Evolutionary conservation across 2,888 invertebrate genomes (phyloP), one percentile per base, ranked within the genome.

Genomic region (Stenodera caucasica): DNA sequence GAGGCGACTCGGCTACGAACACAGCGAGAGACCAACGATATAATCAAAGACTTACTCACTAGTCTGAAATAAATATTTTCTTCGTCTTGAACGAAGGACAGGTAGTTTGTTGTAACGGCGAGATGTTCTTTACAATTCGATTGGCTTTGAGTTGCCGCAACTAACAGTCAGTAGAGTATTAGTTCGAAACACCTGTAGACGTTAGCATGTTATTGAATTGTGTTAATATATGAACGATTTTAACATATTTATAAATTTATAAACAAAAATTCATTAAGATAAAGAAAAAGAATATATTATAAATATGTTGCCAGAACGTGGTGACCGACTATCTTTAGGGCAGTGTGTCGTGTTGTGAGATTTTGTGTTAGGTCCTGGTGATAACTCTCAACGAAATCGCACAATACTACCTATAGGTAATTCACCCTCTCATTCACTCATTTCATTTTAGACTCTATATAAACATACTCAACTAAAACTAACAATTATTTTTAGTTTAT

Each of bases 1-100:
- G 86, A 86, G 87, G 87, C 86, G 85, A 86, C 86, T 67, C 71
- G 70, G 70, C 70, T 70, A 72, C 70, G 73, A 71, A 71, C 71
- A 84, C 85, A 68, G 72, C 73, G 69, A 73, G 68, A 65, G 70
- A 67, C 70, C 63, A 67, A 65, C 60, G 75, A 72, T 70, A 67
- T 68, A 67, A 74, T 70, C 71, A 71, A 65, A 66, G 74, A 73
- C 75, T 66, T 53, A 65, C 72, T 67, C 67, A 62, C 65, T 66
- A 21, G 63, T 65, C 37, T n/a, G 45, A 49, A 7, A 8, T 37
- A 23, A 32, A 45, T 21, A 45, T 67, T 67, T 66, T 70, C 72
- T 70, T 67, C 68, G 67, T 64, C 67, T 60, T 58, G 61, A n/a
- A 58, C 62, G 59, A 56, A 68, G 61, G 64, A 66, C 65, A 55